Percentiles rank a stretch among this genome's conserved stretches.
Conservation (phyloP, 1,140 invertebrate species). For the Drosophila sulfurigaster region DNA sequence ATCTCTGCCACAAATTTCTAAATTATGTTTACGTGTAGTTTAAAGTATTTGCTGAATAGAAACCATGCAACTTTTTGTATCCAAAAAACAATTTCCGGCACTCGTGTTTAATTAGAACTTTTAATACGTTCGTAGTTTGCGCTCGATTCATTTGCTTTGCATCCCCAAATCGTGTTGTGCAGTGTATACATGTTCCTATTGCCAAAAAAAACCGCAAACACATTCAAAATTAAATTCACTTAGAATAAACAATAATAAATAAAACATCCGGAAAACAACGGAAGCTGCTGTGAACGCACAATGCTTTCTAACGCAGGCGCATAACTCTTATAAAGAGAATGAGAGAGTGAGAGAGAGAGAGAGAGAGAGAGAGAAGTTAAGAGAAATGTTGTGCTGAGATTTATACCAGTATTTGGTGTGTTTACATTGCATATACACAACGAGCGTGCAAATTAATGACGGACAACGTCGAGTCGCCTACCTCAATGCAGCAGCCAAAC, state of each 20-base stretch:
- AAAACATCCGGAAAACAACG: slow-evolving; percentile 43
- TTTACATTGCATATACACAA: slow-evolving; percentile 66
- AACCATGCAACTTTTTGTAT: not conserved
- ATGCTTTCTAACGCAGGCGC: slow-evolving; percentile 49
- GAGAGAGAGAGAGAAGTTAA: slow-evolving; percentile 3
- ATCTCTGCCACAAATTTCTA: no score
- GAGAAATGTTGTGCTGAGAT: slow-evolving; percentile 33
- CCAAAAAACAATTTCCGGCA: not conserved
- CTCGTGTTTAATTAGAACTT: not conserved
- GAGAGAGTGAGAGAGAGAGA: slow-evolving; percentile 27
- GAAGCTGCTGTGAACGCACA: slow-evolving; percentile 1
- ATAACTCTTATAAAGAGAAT: slow-evolving; percentile 43
- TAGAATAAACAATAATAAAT: slow-evolving; percentile 58
- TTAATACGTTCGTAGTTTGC: not conserved
- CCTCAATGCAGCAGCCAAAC: not conserved
- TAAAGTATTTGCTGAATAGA: no score
- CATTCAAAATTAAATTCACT: slow-evolving; percentile 60
- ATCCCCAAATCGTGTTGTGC: slow-evolving; percentile 6
- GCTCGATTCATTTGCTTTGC: not conserved
- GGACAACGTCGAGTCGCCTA: slow-evolving; percentile 21
- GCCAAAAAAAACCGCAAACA: slow-evolving; percentile 41
- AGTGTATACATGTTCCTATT: slow-evolving; percentile 24
- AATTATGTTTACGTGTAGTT: no score
- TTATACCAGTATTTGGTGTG: slow-evolving; percentile 62
- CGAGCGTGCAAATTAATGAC: slow-evolving; percentile 42